Conservation (phyloP, 2,113 vertebrate genomes). For the Pelusios castaneus region DNA sequence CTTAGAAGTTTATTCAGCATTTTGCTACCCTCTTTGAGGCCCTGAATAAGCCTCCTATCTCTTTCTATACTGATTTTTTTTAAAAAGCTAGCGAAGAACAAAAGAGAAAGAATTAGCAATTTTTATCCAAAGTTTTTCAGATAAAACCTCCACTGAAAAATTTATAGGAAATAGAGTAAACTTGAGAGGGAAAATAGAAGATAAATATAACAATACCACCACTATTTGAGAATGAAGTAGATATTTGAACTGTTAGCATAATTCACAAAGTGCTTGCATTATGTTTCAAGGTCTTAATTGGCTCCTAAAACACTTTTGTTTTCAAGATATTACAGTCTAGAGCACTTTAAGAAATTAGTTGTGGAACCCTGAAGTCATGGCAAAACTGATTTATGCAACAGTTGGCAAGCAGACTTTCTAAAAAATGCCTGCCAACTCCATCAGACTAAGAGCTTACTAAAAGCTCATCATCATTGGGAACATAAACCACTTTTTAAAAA, state of each 20-base stretch:
- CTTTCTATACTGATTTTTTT: neutral
- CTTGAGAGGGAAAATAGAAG: neutral
- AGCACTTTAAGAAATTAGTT: conserved; percentile 1
- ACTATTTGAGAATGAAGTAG: neutral
- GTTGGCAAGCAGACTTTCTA: neutral
- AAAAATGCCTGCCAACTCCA: neutral
- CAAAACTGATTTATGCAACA: conserved; percentile 1
- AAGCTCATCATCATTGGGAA: neutral
- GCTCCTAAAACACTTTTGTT: neutral
- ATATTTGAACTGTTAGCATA: neutral
- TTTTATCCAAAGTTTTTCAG: neutral
- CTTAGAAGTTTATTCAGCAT: neutral
- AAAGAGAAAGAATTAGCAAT: neutral
- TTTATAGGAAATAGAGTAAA: neutral
- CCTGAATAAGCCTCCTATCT: neutral
- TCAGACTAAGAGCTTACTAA: neutral
- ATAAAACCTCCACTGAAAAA: neutral
- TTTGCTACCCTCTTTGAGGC: neutral
- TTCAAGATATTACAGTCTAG: neutral
- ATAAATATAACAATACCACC: neutral
- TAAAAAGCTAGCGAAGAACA: neutral
- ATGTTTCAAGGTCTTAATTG: neutral
- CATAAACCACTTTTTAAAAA: neutral
- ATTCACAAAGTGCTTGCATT: neutral
- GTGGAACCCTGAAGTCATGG: neutral